Percentiles rank a stretch among this genome's conserved stretches.
These are phyloP conservation scores for Epizoanthus rinbou DNA, from an alignment of 92 coral and sea anemone species.

Conservation along the genomic window DNA sequence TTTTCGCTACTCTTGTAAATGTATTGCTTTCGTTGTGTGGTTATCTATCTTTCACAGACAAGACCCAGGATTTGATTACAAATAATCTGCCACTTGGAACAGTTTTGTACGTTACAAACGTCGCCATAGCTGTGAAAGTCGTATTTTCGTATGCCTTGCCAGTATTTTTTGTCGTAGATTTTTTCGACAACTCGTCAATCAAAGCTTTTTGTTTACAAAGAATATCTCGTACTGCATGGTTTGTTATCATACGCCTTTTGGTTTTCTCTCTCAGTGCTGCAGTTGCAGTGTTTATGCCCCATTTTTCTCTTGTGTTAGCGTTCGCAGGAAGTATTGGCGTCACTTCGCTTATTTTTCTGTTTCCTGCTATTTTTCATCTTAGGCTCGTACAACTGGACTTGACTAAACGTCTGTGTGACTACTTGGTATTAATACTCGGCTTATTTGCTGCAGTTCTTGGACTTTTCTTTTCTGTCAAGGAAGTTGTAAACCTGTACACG, in stretches of 20 bases:
- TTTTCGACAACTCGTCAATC: conserved; percentile 17
- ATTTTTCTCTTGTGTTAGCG: conserved; percentile 25
- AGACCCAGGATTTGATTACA: too few relatives aligned
- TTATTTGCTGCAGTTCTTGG: conserved; percentile 30
- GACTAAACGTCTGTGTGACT: conserved; percentile 13
- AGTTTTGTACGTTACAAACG: conserved; percentile 8
- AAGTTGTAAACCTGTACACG: neutral
- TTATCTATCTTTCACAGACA: conserved; percentile 3
- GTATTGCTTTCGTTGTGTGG: conserved; percentile 2
- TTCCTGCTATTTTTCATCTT: conserved; percentile 32
- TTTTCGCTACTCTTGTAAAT: conserved; percentile 17
- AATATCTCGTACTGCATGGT: conserved; percentile 14
- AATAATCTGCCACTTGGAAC: too few relatives aligned
- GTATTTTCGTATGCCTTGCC: conserved; percentile 36
- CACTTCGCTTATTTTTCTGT: conserved; percentile 12
- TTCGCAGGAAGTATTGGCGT: conserved; percentile 32
- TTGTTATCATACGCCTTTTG: neutral
- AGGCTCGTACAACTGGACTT: conserved; percentile 5
- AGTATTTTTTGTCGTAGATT: conserved; percentile 16
- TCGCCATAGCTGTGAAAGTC: conserved; percentile 32
- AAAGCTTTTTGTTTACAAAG: conserved; percentile 30
- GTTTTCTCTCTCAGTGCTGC: conserved; percentile 1
- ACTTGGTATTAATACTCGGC: conserved; percentile 27
- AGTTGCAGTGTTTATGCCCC: conserved; percentile 27
- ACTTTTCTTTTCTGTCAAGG: conserved; percentile 23